phyloP scores from a whole-genome alignment of 2,113 vertebrate species.

The Gallinago media region DNA sequence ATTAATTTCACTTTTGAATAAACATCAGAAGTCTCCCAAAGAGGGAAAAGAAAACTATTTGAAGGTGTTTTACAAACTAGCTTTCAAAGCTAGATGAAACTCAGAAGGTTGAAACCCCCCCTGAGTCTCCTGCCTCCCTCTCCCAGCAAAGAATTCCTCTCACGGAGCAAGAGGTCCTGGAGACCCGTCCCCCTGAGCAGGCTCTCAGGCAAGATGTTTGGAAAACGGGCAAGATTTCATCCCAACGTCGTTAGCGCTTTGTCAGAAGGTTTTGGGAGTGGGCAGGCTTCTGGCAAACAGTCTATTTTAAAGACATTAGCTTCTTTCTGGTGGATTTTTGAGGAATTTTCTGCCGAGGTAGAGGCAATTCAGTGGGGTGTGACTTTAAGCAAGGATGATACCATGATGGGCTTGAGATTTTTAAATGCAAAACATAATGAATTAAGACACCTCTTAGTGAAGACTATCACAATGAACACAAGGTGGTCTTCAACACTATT shows the following conservation, averaged over 20 bases:
- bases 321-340: neutral
- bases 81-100: neutral
- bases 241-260: neutral
- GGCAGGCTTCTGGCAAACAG: neutral
- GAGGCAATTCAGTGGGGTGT: neutral
- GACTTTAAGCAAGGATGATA: neutral
- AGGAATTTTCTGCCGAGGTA: neutral
- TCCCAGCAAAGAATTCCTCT: neutral
- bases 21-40: neutral
- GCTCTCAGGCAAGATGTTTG: neutral
- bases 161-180: neutral
- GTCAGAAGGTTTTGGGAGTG: neutral
- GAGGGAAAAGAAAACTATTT: neutral
- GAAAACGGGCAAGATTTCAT: neutral
- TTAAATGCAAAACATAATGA: neutral
- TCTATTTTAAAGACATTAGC: neutral
- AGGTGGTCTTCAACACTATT: neutral
- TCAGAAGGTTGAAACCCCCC: neutral
- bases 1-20: conserved; percentile 18
- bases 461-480: neutral
- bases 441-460: neutral
- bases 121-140: neutral
- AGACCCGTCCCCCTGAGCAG: neutral
- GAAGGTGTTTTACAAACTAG: neutral
- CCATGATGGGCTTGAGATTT: neutral